Conservation (phyloP, 2,113 vertebrate genomes). For the Spizaetus ornatus region DNA sequence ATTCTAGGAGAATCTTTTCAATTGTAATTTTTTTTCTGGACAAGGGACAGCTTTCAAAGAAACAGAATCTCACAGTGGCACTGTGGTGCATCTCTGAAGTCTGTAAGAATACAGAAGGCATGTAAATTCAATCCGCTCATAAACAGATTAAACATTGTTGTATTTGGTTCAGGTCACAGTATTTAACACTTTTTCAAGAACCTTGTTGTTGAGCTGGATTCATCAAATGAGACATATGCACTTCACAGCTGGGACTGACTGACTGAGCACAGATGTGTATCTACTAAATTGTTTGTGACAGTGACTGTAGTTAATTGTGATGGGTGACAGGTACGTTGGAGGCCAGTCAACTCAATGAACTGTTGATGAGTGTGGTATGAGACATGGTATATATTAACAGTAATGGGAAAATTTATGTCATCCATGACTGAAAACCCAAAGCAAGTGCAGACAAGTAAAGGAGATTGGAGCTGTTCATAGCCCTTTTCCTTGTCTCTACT, state of each 20-base stretch:
- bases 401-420: slow-evolving; percentile 2
- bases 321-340: slow-evolving; percentile 37
- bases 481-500: neutral
- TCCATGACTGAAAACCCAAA: neutral
- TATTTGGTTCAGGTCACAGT: neutral
- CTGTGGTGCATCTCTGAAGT: neutral
- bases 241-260: slow-evolving; percentile 19
- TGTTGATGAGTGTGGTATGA: slow-evolving; percentile 13
- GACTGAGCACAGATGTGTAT: slow-evolving; percentile 24
- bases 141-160: neutral
- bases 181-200: neutral
- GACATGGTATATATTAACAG: neutral
- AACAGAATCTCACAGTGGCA: neutral
- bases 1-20: neutral
- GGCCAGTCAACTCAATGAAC: slow-evolving; percentile 25
- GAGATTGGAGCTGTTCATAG: neutral
- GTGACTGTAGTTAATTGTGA: slow-evolving; percentile 51
- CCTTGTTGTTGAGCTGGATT: neutral
- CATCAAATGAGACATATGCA: slow-evolving; percentile 12
- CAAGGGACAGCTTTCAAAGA: neutral
- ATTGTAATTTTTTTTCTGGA: neutral
- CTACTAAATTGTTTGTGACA: slow-evolving; percentile 42
- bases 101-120: neutral
- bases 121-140: neutral
- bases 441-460: neutral